Conservation (phyloP, 2,113 vertebrate species). For the Chascanopsetta lugubris region DNA sequence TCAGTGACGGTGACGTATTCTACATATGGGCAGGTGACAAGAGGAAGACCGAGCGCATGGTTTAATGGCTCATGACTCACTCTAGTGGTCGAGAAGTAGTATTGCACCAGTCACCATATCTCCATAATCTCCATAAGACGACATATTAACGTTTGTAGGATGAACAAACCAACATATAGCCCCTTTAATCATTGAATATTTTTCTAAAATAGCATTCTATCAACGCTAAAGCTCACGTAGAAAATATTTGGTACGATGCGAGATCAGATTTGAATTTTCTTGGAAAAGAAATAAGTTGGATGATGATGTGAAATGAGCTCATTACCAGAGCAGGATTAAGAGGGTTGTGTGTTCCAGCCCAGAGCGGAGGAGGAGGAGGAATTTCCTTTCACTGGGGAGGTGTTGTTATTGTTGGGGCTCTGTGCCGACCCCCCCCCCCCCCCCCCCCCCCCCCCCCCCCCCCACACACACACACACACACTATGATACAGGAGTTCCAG, state of each 20-base stretch:
- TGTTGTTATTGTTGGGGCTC: constrained; percentile 90
- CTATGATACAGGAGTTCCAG: constrained; percentile 66
- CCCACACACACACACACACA: no score
- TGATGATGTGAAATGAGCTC: constrained; percentile 83
- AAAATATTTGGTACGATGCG: no score
- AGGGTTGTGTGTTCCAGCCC: constrained; percentile 77
- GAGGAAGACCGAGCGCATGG: no score
- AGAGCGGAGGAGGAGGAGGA: constrained; percentile 79
- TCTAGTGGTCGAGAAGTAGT: no score
- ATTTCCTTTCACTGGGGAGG: constrained; percentile 84
- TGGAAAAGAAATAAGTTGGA: constrained; percentile 67
- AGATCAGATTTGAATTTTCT: constrained; percentile 77
- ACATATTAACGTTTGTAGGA: constrained; percentile 9
- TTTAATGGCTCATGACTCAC: no score
- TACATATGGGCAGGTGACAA: no score
- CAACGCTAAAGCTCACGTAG: constrained; percentile 23
- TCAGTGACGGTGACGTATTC: no score
- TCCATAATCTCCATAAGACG: no score
- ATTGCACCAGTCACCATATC: no score
- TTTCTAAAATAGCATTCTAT: constrained; percentile 8
- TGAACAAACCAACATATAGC: constrained; percentile 26
- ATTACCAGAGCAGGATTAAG: constrained; percentile 81
- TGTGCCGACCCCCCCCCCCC: constrained; percentile 72
- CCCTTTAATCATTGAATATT: constrained; percentile 3
- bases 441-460: constrained; percentile 71